These are phyloP conservation scores for Steinernema feltiae DNA, from an alignment of 1,140 invertebrate genomes.

Conservation along the genomic window DNA sequence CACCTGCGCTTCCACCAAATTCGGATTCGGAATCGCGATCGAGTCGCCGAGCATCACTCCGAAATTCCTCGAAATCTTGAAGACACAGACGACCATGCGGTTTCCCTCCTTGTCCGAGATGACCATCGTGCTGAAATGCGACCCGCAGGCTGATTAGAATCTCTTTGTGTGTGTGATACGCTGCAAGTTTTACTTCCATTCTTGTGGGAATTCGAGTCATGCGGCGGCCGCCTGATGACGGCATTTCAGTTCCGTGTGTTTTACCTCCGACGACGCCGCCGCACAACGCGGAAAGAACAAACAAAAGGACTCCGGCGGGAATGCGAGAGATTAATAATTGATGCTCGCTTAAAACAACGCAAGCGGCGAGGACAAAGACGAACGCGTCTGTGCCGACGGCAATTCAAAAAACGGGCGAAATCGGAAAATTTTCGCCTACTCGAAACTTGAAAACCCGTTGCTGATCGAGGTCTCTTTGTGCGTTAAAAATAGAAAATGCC, in stretches of 20 bases:
- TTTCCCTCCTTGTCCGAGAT: not conserved
- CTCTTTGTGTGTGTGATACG: no score
- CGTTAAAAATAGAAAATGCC: no score
- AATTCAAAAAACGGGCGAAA: no score
- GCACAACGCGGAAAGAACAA: no score
- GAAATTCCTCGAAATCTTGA: constrained; percentile 5
- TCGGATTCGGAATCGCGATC: not conserved
- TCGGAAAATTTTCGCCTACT: no score
- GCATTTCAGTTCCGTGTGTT: not conserved
- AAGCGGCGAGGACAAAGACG: not conserved
- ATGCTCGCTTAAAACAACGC: not conserved
- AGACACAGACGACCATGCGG: not conserved
- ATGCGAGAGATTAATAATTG: not conserved
- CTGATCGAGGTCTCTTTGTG: no score
- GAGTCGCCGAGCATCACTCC: not conserved
- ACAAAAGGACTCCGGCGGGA: not conserved
- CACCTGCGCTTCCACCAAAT: not conserved
- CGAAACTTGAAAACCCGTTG: no score
- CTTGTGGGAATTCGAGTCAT: not conserved
- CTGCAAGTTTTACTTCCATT: not conserved
- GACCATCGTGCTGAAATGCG: not conserved
- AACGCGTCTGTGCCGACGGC: not conserved
- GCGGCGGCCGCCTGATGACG: not conserved
- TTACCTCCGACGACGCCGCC: not conserved
- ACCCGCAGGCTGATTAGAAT: not conserved